These are phyloP conservation scores for Hemicentrotus pulcherrimus DNA, from an alignment of 35 echinoderm and acorn worm species.

Conservation along the genomic window DNA sequence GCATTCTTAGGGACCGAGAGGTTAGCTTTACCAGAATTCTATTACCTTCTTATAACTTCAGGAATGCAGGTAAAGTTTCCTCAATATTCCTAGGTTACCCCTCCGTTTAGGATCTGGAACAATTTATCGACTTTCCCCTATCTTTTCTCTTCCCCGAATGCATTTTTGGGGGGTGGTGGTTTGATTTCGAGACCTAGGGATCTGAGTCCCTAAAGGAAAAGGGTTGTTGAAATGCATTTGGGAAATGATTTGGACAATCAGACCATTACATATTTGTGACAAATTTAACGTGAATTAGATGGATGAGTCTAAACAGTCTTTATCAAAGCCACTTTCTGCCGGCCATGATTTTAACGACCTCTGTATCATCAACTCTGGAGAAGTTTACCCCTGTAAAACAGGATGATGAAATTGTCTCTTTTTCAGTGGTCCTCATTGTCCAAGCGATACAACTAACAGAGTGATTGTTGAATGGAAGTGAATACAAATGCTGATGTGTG, in stretches of 20 bases:
- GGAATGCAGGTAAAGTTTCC: conserved; percentile 15
- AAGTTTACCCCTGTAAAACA: too few relatives aligned
- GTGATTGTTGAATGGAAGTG: too few relatives aligned
- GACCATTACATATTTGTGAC: neutral
- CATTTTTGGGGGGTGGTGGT: neutral
- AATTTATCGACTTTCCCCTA: neutral
- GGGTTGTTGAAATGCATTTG: neutral
- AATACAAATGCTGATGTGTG: too few relatives aligned
- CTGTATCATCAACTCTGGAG: too few relatives aligned
- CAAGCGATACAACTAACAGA: too few relatives aligned
- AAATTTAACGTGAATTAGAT: neutral
- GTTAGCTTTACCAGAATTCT: conserved; percentile 18
- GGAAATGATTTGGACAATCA: neutral
- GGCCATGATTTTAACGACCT: too few relatives aligned
- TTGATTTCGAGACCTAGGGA: neutral
- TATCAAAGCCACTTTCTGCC: too few relatives aligned
- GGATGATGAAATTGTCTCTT: too few relatives aligned
- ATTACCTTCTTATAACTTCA: neutral
- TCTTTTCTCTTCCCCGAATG: neutral
- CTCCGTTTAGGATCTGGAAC: neutral
- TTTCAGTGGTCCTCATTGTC: too few relatives aligned
- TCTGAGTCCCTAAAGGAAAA: neutral
- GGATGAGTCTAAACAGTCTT: neutral
- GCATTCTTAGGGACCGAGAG: conserved; percentile 30
- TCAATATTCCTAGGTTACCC: neutral